Evolutionary conservation across 2,113 vertebrate species (phyloP).

Genomic region (Paracanthobrama guichenoti): DNA sequence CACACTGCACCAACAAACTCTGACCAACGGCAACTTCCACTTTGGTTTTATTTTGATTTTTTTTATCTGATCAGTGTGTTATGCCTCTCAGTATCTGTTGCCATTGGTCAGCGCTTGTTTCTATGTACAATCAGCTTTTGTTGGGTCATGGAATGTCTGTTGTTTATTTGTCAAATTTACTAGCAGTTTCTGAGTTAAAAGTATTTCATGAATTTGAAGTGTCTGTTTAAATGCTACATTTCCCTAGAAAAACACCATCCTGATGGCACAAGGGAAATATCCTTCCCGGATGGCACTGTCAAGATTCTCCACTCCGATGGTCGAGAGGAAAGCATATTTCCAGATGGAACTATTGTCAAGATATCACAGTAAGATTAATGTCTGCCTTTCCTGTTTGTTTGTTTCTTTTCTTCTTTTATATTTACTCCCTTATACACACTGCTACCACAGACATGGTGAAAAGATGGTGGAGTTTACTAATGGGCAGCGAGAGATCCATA

Average conservation of each 20-base stretch:
- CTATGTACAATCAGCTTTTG: too few species aligned
- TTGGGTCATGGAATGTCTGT: too few species aligned
- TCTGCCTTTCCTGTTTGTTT: not conserved
- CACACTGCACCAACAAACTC: too few species aligned
- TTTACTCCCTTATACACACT: not conserved
- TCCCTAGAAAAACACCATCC: conserved; percentile 77
- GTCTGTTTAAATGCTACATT: conserved; percentile 6
- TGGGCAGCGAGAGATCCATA: conserved; percentile 76
- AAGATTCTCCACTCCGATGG: conserved; percentile 66
- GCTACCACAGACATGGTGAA: conserved; percentile 71
- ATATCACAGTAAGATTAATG: conserved; percentile 69
- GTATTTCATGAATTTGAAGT: not conserved
- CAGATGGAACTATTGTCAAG: conserved; percentile 76
- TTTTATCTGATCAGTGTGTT: too few species aligned
- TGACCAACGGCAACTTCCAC: too few species aligned
- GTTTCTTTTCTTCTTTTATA: not conserved
- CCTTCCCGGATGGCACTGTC: conserved; percentile 77
- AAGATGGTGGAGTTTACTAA: conserved; percentile 74
- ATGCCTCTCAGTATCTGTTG: too few species aligned
- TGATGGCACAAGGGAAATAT: conserved; percentile 71
- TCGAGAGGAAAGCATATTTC: conserved; percentile 74
- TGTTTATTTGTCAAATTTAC: not conserved
- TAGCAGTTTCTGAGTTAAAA: too few species aligned
- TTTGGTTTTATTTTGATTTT: too few species aligned
- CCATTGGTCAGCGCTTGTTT: too few species aligned